These are phyloP conservation scores for Drosophila rubida DNA, from an alignment of 2,888 invertebrate species.

Conservation along the genomic window DNA sequence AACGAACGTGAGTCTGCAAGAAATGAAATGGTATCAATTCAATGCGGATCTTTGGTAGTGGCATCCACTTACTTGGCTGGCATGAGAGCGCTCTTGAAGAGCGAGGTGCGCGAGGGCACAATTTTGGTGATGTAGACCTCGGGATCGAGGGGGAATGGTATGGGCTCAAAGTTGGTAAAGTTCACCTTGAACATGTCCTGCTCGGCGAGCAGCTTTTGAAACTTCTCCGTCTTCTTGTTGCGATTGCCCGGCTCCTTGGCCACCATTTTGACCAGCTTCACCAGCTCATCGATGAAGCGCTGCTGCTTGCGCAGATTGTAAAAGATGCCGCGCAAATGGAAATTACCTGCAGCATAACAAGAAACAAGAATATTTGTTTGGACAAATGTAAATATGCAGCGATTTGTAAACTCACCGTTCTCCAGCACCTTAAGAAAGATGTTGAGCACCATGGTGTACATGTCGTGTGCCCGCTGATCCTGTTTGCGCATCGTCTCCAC, in stretches of 20 bases:
- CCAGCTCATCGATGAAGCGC: conserved; percentile 95
- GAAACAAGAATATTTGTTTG: too few relatives aligned
- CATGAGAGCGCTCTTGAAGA: conserved; percentile 98
- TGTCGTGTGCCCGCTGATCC: conserved; percentile 90
- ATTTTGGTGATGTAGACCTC: conserved; percentile 95
- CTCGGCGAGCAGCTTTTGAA: conserved; percentile 93
- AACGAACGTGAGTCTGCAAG: conserved; percentile 91
- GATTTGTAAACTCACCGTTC: conserved; percentile 87
- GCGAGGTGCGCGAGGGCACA: conserved; percentile 93
- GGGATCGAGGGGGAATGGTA: conserved; percentile 98
- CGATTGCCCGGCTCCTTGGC: conserved; percentile 96
- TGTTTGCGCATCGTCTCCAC: conserved; percentile 90
- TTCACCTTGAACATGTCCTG: conserved; percentile 93
- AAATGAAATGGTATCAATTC: neutral
- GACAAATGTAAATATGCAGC: too few relatives aligned
- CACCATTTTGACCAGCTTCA: conserved; percentile 94
- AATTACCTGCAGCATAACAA: conserved; percentile 85
- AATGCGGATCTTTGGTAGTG: neutral
- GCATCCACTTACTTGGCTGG: conserved; percentile 88
- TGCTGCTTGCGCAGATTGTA: conserved; percentile 93
- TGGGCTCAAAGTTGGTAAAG: conserved; percentile 95
- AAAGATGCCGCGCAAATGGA: conserved; percentile 90
- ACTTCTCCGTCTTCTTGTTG: conserved; percentile 95
- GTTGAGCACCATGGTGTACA: conserved; percentile 96
- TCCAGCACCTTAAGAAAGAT: conserved; percentile 91